Evolutionary conservation across 2,797 vertebrate genomes (phyloP).

Genomic region (Myotis planiceps): DNA sequence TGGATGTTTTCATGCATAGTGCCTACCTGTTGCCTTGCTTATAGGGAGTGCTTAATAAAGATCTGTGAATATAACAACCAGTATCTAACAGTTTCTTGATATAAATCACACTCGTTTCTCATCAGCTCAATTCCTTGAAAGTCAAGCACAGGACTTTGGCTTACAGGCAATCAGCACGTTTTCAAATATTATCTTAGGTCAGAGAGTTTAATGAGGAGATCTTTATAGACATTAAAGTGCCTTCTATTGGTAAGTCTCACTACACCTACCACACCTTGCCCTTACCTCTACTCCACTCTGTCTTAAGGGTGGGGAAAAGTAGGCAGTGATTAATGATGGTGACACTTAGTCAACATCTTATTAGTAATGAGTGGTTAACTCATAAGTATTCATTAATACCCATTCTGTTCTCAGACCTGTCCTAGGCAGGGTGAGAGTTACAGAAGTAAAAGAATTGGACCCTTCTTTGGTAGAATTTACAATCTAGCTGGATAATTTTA

Average conservation of each 20-base stretch:
- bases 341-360: constrained; percentile 27
- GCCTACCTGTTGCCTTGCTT: not conserved
- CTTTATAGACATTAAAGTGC: constrained; percentile 38
- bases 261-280: not conserved
- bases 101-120: constrained; percentile 41
- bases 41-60: constrained; percentile 33
- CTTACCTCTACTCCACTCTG: not conserved
- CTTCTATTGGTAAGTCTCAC: constrained; percentile 26
- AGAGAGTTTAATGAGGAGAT: constrained; percentile 56
- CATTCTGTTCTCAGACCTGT: not conserved
- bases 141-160: constrained; percentile 52
- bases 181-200: constrained; percentile 53
- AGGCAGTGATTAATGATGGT: constrained; percentile 12
- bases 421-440: not conserved
- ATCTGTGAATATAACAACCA: not conserved
- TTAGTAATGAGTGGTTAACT: not conserved
- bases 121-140: constrained; percentile 48
- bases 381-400: not conserved
- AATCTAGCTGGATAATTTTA: constrained; percentile 3
- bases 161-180: constrained; percentile 7
- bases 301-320: constrained; percentile 18
- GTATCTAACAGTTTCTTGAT: not conserved
- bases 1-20: not conserved
- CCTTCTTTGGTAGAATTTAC: not conserved
- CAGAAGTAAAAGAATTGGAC: not conserved